Conservation (phyloP, 1,140 invertebrate genomes). For the Dryas iulia region DNA sequence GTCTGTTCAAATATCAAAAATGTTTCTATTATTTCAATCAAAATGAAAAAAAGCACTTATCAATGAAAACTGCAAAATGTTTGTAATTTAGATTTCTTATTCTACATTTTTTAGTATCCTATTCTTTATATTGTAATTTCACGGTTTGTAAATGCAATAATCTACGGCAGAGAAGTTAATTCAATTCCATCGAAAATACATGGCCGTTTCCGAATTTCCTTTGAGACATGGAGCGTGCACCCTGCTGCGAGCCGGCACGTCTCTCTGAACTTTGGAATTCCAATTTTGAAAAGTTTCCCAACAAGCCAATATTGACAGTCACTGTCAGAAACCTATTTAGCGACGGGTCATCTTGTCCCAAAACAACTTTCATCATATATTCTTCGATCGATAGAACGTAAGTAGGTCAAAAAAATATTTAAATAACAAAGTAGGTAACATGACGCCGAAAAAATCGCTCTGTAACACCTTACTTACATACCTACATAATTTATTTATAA, state of each 20-base stretch:
- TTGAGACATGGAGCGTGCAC: constrained; percentile 71
- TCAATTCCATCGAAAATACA: constrained; percentile 68
- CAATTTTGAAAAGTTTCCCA: constrained; percentile 79
- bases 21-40: too few species aligned
- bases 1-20: too few species aligned
- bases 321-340: constrained; percentile 64
- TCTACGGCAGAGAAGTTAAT: constrained; percentile 57
- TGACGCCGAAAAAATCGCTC: neutral
- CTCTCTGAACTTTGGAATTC: constrained; percentile 74
- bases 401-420: constrained; percentile 1
- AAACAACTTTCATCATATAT: constrained; percentile 24
- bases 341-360: constrained; percentile 41
- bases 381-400: neutral
- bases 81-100: neutral
- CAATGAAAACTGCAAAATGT: neutral
- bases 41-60: neutral
- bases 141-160: constrained; percentile 48
- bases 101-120: constrained; percentile 10
- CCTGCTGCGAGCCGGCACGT: constrained; percentile 67
- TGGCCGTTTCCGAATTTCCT: constrained; percentile 72
- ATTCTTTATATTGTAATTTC: constrained; percentile 45
- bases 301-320: constrained; percentile 73
- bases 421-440: neutral
- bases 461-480: neutral
- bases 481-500: neutral